Base-by-base conservation (phyloP, 92 coral and sea anemone species). In the Anthopleura xanthogrammica region DNA sequence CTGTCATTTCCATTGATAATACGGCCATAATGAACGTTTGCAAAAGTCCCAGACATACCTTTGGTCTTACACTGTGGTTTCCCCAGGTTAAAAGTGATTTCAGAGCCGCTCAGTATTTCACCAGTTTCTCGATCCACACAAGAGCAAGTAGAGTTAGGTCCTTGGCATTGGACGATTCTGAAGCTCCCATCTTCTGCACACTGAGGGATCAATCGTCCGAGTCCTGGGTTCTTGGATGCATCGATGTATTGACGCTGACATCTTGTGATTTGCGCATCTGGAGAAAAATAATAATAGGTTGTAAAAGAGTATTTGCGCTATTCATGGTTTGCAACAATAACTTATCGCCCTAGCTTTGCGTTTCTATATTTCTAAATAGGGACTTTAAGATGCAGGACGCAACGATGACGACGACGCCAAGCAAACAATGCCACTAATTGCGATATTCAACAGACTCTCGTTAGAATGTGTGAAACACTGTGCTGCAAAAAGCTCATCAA, bases 121-220 rank as follows among this genome's bases (percentile, higher is more conserved):
- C 97, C 97, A 70, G 74, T 93, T 50, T 86, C 86, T 16, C 88
- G 39, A 73, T 93, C 91, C 52, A 93, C 97, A 70, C 97, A 93
- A 50, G 82, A 90, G 73, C 97, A 93, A 11, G 82, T 78, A 72
- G 76, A 23, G 84, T 81, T 81, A 16, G 52, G 40, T 11, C 90
- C 94, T 12, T 83, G 85, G 56, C 97, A 93, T 80, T 90, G 97
- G 3, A 90, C 81, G 16, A 78, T 70, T 65, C 83, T 88, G 76
- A 85, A 93, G 5, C 85, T 85, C n/a, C 97, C 97, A 80, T 86
- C 84, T 3, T 78, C 72, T 42, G 76, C 87, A 58, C 97, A 93
- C 23, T 83, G 89, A 23, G 90, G 90, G 29, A 82, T 52, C 41
- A 66, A 80, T n/a, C 68, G 77, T 48, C 62, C 82, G 43, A 41